A percentile compares a stretch with the other conserved stretches of the same genome.
phyloP scores from a whole-genome alignment of 2,888 invertebrate species.

The Dryomyza anilis region DNA sequence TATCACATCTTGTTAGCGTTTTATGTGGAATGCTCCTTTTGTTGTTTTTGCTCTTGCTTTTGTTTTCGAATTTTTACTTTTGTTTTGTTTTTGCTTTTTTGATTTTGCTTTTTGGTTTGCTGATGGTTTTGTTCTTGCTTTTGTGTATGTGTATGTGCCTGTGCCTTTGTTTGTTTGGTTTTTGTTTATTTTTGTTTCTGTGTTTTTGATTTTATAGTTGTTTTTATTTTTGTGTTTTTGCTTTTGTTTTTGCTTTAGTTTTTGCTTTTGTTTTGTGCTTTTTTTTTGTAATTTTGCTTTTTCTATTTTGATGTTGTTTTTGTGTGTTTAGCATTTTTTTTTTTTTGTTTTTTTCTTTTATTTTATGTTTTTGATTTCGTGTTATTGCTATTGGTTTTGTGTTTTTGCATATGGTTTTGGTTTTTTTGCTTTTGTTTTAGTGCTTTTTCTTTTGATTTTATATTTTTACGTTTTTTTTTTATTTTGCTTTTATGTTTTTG shows the following conservation, averaged over 20 bases:
- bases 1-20: no score
- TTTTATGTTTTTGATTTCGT: no score
- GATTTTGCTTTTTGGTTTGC: neutral
- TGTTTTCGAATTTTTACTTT: no score
- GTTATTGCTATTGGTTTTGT: no score
- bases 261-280: neutral
- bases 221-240: neutral
- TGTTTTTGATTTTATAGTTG: neutral
- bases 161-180: neutral
- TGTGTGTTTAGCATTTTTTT: neutral
- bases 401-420: neutral
- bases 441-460: no score
- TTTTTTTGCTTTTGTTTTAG: no score
- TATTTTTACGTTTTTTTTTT: neutral
- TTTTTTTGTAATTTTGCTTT: no score
- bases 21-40: no score
- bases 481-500: no score
- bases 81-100: no score
- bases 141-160: neutral
- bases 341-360: neutral
- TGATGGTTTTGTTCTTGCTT: neutral
- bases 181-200: no score
- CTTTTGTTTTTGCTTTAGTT: neutral
- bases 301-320: neutral
- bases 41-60: no score